Evolutionary conservation across 2,113 vertebrate species (phyloP).

Genomic region (Phasianus colchicus): DNA sequence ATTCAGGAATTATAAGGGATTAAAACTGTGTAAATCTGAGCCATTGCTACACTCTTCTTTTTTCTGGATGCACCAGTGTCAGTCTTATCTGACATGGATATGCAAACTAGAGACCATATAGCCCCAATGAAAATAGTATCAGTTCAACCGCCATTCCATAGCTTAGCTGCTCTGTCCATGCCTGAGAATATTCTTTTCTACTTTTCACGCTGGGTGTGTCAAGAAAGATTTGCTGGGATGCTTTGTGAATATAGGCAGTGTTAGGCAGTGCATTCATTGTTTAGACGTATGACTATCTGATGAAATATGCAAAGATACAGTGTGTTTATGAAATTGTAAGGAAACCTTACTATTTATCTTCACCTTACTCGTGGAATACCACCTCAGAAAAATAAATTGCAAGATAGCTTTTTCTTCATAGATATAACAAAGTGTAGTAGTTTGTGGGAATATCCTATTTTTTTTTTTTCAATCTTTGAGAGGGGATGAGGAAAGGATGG

Average conservation of each 20-base stretch:
- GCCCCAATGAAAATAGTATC: background rate
- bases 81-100: background rate
- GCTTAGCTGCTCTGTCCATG: background rate
- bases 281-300: background rate
- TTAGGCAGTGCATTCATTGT: fast-evolving
- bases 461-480: background rate
- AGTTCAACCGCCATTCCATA: background rate
- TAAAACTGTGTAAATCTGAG: constrained; percentile 39
- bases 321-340: background rate
- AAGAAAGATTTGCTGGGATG: background rate
- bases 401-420: background rate
- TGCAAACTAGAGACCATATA: background rate
- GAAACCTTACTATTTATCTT: background rate
- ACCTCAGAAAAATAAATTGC: background rate
- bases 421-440: background rate
- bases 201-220: background rate
- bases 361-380: background rate
- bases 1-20: constrained; percentile 47
- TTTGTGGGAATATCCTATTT: background rate
- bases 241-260: background rate
- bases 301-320: background rate
- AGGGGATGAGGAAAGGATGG: too few relatives aligned
- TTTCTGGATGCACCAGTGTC: background rate
- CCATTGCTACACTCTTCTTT: background rate
- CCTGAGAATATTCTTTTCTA: background rate